Evolutionary conservation across 2,797 vertebrate species (phyloP), one percentile per base, ranked within the genome.

Genomic region (Acanthurus tractus): DNA sequence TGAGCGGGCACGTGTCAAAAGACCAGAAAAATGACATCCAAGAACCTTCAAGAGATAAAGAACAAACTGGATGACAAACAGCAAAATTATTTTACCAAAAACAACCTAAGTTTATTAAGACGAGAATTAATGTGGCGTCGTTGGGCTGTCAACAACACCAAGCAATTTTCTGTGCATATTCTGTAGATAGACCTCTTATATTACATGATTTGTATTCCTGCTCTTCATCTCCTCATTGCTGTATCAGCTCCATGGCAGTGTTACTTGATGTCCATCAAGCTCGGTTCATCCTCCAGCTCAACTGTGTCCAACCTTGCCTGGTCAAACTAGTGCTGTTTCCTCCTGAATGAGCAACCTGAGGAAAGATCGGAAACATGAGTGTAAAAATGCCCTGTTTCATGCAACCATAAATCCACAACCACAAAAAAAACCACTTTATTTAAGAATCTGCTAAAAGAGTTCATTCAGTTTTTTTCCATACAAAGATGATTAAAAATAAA

Each of bases 291-390:
- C 61, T 74, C 58, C 64, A 40, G 38, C 38, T 74, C 53, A 12
- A 71, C 71, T 62, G 61, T 58, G 40, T 86, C 78, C 63, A 72
- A 63, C 50, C 73, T 52, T 20, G 7, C 49, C n/a, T 44, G 74
- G 52, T 84, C 66, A 74, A 70, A 65, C 84, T 95, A 96, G 90
- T 96, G 95, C 83, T 95, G 95, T 93, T 96, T 96, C 86, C 94
- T 95, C 86, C 95, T 94, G 92, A 96, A 96, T 3, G 95, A 96
- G 82, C 95, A 96, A 79, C 95, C 95, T 96, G 53, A 34, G 8
- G 9, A 71, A 29, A 83, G 18, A 68, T 5, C 7, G 52, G n/a
- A 9, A 56, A 38, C 38, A 34, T 34, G 10, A 4, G 40, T 5
- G 34, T 40, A 40, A 40, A 48, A 34, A 18, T 22, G 13, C 38